Evolutionary conservation across 2,888 invertebrate species (phyloP).

Genomic region (Leucophora obtusa): DNA sequence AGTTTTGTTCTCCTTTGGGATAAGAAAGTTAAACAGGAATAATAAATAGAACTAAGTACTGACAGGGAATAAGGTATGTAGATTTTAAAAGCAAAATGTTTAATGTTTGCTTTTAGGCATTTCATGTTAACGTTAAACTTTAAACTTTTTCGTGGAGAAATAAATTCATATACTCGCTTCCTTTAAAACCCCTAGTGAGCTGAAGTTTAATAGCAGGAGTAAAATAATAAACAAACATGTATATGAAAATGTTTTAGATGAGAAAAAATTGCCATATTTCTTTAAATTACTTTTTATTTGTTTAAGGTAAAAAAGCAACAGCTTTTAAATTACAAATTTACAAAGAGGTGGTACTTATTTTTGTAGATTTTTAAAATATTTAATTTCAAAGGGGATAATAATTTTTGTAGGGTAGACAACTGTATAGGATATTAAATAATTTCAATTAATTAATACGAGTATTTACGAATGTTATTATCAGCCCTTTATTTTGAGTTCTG

Average conservation of each 20-base stretch:
- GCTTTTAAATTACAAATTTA: neutral
- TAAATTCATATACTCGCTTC: neutral
- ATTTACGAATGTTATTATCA: no score
- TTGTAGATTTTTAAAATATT: no score
- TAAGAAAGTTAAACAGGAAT: neutral
- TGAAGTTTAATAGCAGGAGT: neutral
- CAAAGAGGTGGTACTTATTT: neutral
- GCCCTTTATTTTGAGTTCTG: no score
- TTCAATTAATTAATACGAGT: no score
- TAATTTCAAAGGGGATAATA: no score
- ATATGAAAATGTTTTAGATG: neutral
- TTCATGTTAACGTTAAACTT: neutral
- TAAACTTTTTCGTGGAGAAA: neutral
- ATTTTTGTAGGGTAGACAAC: no score
- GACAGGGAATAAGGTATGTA: neutral
- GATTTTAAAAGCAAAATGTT: neutral
- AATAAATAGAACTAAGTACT: neutral
- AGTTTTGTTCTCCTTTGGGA: neutral
- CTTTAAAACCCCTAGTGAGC: neutral
- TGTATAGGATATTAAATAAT: no score
- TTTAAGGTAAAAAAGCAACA: neutral
- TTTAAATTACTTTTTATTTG: neutral
- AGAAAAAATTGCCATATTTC: neutral
- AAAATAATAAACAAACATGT: no score
- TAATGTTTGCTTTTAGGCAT: slow-evolving; percentile 1